A percentile compares a stretch with the other conserved stretches of the same genome.
phyloP scores from a whole-genome alignment of 2,888 invertebrate species.

The Macrophya annulata region DNA sequence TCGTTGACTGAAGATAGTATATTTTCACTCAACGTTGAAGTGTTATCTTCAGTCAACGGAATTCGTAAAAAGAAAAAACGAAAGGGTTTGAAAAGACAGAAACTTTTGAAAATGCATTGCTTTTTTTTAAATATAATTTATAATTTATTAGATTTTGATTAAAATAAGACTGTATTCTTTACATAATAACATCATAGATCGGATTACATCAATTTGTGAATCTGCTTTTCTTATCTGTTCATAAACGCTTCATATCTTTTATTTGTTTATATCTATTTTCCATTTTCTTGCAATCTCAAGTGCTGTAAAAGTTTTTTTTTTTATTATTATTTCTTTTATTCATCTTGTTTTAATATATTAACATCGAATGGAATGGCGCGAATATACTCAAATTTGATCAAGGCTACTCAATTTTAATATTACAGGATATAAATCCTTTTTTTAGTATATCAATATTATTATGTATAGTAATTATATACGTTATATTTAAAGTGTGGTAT shows the following conservation, averaged over 20 bases:
- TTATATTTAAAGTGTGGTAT: conserved; percentile 37
- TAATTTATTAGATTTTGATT: conserved; percentile 38
- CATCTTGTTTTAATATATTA: neutral
- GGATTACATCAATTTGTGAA: neutral
- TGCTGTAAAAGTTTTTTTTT: neutral
- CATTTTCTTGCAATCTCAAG: conserved; percentile 2
- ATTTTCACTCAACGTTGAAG: no score
- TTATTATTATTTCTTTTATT: neutral
- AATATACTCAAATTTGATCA: conserved; percentile 23
- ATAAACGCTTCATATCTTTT: neutral
- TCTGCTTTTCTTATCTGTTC: neutral
- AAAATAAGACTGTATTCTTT: conserved; percentile 43
- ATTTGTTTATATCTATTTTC: neutral
- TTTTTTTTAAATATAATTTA: conserved; percentile 45
- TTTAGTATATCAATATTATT: neutral
- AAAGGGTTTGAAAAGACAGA: neutral
- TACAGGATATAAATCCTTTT: neutral
- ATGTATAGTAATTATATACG: conserved; percentile 22
- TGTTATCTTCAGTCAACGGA: no score
- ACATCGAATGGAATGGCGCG: conserved; percentile 31
- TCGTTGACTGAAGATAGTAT: no score
- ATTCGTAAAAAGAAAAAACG: no score
- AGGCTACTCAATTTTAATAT: conserved; percentile 31
- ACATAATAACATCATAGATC: conserved; percentile 18
- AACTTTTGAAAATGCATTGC: neutral